phyloP scores from a whole-genome alignment of 2,888 invertebrate species.

The Lithosia quadra region DNA sequence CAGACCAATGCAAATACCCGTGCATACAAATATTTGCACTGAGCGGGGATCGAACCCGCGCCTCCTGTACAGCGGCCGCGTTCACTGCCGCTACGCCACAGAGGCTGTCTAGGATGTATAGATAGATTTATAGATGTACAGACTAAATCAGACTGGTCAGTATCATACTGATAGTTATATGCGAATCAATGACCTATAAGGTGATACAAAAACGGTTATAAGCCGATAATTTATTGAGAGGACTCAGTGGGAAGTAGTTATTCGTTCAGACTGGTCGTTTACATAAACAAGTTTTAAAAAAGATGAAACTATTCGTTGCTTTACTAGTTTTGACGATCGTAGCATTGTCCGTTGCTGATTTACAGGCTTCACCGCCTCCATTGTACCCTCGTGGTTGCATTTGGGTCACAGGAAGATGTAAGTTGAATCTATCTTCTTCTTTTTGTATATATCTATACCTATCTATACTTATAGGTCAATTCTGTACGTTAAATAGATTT shows the following conservation, averaged over 20 bases:
- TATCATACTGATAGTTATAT: neutral
- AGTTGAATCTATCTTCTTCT: too few relatives aligned
- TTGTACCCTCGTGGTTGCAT: slow-evolving; percentile 60
- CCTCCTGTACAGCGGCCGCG: too few relatives aligned
- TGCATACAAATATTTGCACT: too few relatives aligned
- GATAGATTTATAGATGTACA: neutral
- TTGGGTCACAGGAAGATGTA: slow-evolving; percentile 62
- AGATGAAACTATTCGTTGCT: slow-evolving; percentile 52
- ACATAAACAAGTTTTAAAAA: neutral
- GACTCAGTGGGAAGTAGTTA: neutral
- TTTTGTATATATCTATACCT: too few relatives aligned
- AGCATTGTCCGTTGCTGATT: slow-evolving; percentile 45
- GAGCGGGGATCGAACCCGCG: too few relatives aligned
- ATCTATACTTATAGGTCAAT: too few relatives aligned
- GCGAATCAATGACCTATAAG: neutral
- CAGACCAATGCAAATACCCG: too few relatives aligned
- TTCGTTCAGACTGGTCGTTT: neutral
- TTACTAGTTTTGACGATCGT: slow-evolving; percentile 46
- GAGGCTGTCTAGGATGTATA: too few relatives aligned
- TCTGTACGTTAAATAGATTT: too few relatives aligned
- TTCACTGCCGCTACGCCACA: too few relatives aligned
- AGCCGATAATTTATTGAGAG: neutral
- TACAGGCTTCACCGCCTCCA: slow-evolving; percentile 22
- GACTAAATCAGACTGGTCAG: neutral
- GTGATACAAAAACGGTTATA: neutral